Evolutionary conservation across 2,113 vertebrate species (phyloP), one percentile per base, ranked within the genome.

Genomic region (Onychostruthus taczanowskii): DNA sequence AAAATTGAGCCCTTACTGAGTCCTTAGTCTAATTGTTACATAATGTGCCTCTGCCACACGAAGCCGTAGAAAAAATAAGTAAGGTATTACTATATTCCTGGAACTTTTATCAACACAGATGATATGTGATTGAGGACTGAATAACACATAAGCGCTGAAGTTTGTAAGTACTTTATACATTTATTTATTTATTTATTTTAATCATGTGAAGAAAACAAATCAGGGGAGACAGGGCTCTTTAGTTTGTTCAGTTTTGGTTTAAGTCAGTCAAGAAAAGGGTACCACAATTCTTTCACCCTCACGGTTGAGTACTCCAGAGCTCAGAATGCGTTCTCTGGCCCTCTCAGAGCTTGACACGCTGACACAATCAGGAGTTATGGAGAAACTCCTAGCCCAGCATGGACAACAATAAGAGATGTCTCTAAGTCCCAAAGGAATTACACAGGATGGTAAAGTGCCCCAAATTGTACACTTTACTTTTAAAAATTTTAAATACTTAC

Each of bases 1-100:
- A 35, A 87, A 80, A 92, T 5, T 49, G 26, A 77, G n/a, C 82
- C 44, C 23, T 80, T 93, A 7, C 16, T 73, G 41, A 66, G 77
- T 53, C 39, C 31, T 78, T 43, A 75, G 33, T 33, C 22, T 66
- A 47, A 56, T 12, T 76, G 27, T 70, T 87, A 50, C 6, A 44
- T 11, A 66, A 7, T 14, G 7, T 74, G 10, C 13, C 50, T 52
- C 61, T 75, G 28, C 2, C 50, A 73, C 19, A 33, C 0, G 0
- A 52, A 89, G 13, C 4, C 46, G 46, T n/a, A 43, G n/a, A n/a
- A 79, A 66, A 75, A 49, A 19, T 4, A 30, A 69, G 5, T 80
- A 26, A 61, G 5, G 80, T 84, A 44, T 33, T 68, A 47, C 9
- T 47, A 3, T n/a, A 74, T 87, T 81, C 22, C 24, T 66, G n/a